Evolutionary conservation across 2,888 invertebrate species (phyloP), one percentile per base, ranked within the genome.

Genomic region (Empis livida): DNA sequence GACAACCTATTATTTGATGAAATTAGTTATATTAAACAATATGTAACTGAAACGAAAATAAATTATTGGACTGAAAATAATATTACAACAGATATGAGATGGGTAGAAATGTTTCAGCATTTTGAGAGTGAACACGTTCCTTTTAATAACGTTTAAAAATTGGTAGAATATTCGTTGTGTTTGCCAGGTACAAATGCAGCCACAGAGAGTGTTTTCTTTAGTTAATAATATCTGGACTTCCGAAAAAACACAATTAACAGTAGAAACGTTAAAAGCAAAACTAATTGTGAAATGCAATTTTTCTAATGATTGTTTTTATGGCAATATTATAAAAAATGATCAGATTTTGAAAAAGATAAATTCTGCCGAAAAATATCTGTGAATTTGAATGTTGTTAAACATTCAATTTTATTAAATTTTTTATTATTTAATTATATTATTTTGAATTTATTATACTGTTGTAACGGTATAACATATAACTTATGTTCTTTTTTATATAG

Each of bases 261-360:
- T 46, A 30, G 42, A 46, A 46, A 32, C 45, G 41, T 20, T 41
- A 14, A 42, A 42, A 11, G 15, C 46, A 45, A 41, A 17, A 44
- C 14, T 44, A n/a, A 44, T 43, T 32, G 31, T 31, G 35, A 43
- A 43, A 39, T 20, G 20, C 20, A 32, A 32, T 32, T 32, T 13
- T 10, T 32, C 10, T 13, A 32, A 32, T 13, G 10, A 10, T 32
- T 32, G 32, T 13, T 32, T 13, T 32, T 13, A 13, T 32, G 32
- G 13, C 10, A 32, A 32, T 13, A 32, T 32, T 32, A 20, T 10
- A 10, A 13, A 32, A 13, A 32, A 32, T 32, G 13, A 32, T 32
- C 10, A 32, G 13, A 13, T 32, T 10, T 13, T 32, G 13, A 32
- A 32, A 32, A 32, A 32, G 13, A 32, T 32, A 13, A 10, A 32